Conservation (phyloP, 2,797 vertebrate genomes). For the Selene dorsalis region DNA sequence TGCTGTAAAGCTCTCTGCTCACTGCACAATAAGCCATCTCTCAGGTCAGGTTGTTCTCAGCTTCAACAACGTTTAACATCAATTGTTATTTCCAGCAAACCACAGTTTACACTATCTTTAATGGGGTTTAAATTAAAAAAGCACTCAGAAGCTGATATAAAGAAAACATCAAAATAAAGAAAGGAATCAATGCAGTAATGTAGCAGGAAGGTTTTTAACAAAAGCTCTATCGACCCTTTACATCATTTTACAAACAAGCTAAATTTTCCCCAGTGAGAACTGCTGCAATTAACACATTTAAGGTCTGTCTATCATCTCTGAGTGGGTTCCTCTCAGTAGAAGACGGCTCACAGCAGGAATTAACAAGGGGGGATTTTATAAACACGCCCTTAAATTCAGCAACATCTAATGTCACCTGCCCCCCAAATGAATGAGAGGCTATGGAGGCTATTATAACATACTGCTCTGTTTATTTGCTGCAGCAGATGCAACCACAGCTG, state of each 20-base stretch:
- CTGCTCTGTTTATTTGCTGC: background rate
- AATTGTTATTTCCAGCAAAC: slow-evolving; percentile 24
- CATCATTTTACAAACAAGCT: slow-evolving; percentile 11
- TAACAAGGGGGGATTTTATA: background rate
- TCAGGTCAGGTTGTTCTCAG: slow-evolving; percentile 14
- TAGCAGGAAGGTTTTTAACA: background rate
- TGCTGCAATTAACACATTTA: background rate
- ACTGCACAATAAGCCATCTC: slow-evolving; percentile 29
- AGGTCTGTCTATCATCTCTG: background rate
- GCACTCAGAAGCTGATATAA: background rate
- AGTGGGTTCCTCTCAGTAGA: slow-evolving; percentile 1
- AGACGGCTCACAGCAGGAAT: background rate
- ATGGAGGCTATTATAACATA: no score
- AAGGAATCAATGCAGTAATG: slow-evolving; percentile 11
- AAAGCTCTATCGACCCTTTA: background rate
- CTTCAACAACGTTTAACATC: slow-evolving; percentile 24
- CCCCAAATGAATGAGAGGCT: no score
- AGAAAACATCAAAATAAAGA: slow-evolving; percentile 9
- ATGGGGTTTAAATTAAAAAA: slow-evolving; percentile 15
- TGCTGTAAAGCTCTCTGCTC: slow-evolving; percentile 31
- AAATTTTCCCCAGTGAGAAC: background rate
- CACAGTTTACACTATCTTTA: slow-evolving; percentile 9
- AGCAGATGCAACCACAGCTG: background rate
- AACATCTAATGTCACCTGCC: no score
- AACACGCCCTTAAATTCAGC: background rate